A percentile compares a stretch with the other conserved stretches of the same genome.
Evolutionary conservation across 2,888 invertebrate genomes (phyloP).

Genomic region (Dryobotodes eremita): DNA sequence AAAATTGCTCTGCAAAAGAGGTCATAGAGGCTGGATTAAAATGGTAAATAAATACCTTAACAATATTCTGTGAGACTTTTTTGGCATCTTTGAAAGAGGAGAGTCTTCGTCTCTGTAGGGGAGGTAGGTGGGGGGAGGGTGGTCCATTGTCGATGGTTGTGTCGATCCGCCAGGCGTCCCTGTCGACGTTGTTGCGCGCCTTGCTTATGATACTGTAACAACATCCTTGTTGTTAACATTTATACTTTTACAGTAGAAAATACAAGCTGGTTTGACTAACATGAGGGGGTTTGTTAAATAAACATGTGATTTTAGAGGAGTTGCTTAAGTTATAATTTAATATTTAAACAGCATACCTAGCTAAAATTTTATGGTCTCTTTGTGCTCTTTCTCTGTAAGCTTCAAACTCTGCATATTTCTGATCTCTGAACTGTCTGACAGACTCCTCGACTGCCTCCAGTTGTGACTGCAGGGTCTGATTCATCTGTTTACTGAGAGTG

Average conservation of each 20-base stretch:
- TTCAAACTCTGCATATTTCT: slow-evolving; percentile 94
- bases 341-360: slow-evolving; percentile 84
- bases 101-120: slow-evolving; percentile 87
- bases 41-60: slow-evolving; percentile 76
- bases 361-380: slow-evolving; percentile 93
- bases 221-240: background rate
- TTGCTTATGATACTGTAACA: slow-evolving; percentile 86
- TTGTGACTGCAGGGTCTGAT: slow-evolving; percentile 93
- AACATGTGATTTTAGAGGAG: background rate
- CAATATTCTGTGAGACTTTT: slow-evolving; percentile 81
- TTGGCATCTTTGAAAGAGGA: slow-evolving; percentile 89
- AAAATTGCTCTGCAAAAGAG: background rate
- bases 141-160: slow-evolving; percentile 81
- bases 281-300: background rate
- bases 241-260: background rate
- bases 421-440: slow-evolving; percentile 94
- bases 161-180: slow-evolving; percentile 77
- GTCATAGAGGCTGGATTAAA: background rate
- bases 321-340: background rate
- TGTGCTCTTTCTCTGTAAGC: slow-evolving; percentile 93
- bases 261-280: background rate
- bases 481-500: slow-evolving; percentile 92
- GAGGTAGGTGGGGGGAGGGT: slow-evolving; percentile 85
- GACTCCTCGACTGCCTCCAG: slow-evolving; percentile 93
- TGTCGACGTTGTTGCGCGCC: slow-evolving; percentile 77